Percentiles rank a stretch among this genome's conserved stretches.
These are phyloP conservation scores for Sebastes wilsoni DNA, from an alignment of 2,797 vertebrate species.

Conservation along the genomic window DNA sequence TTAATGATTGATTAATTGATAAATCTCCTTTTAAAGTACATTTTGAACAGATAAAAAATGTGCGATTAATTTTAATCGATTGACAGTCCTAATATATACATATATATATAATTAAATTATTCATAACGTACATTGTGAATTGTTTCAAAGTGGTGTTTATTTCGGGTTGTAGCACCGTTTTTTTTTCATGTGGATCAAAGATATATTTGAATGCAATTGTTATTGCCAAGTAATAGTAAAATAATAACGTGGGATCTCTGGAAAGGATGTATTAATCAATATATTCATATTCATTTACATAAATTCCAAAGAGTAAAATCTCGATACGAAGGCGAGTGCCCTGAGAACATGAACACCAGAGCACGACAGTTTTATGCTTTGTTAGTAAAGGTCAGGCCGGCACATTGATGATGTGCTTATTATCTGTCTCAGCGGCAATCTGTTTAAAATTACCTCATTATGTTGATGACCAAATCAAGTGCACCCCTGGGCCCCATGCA, in stretches of 20 bases:
- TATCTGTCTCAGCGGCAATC: constrained; percentile 80
- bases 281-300: background rate
- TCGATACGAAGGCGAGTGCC: constrained; percentile 21
- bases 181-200: too few species aligned
- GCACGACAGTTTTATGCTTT: constrained; percentile 68
- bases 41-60: too few species aligned
- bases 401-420: constrained; percentile 78
- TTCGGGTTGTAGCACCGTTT: background rate
- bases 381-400: constrained; percentile 78
- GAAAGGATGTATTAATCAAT: constrained; percentile 11
- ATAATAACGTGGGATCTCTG: background rate
- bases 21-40: too few species aligned
- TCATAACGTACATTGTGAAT: background rate
- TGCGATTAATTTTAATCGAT: too few species aligned
- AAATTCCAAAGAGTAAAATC: background rate
- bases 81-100: too few species aligned
- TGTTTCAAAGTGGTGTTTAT: background rate
- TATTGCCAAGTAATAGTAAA: background rate
- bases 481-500: constrained; percentile 72
- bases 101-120: too few species aligned
- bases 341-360: constrained; percentile 39
- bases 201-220: too few species aligned
- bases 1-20: background rate
- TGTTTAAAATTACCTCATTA: constrained; percentile 85
- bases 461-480: constrained; percentile 83